Percentiles rank a stretch among this genome's conserved stretches.
Evolutionary conservation across 2,888 invertebrate genomes (phyloP).

Genomic region (Drosophila pullipes): DNA sequence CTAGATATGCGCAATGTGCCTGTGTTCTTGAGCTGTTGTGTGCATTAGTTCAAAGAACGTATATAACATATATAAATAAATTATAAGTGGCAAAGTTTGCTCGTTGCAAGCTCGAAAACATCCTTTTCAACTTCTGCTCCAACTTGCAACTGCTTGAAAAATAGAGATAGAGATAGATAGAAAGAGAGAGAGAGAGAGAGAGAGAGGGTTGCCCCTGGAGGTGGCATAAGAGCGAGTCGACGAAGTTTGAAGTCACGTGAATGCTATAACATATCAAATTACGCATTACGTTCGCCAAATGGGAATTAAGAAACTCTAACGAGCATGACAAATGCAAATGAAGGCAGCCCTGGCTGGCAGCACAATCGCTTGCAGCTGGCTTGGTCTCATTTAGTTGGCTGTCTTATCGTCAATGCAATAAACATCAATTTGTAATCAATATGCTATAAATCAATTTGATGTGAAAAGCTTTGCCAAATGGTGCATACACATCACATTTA

Average conservation of each 20-base stretch:
- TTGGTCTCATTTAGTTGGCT: slow-evolving; percentile 21
- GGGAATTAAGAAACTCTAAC: slow-evolving; percentile 70
- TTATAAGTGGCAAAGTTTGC: slow-evolving; percentile 56
- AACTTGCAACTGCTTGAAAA: slow-evolving; percentile 4
- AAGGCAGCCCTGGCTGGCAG: slow-evolving; percentile 12
- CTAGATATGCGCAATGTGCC: slow-evolving; percentile 41
- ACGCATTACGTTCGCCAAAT: slow-evolving; percentile 59
- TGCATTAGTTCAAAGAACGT: slow-evolving; percentile 50
- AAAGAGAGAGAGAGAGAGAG: neutral
- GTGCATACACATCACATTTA: slow-evolving; percentile 15
- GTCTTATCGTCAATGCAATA: slow-evolving; percentile 40
- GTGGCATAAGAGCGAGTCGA: slow-evolving; percentile 31
- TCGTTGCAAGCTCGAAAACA: slow-evolving; percentile 58
- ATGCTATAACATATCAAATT: slow-evolving; percentile 71
- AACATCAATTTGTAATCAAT: slow-evolving; percentile 50
- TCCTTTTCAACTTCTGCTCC: slow-evolving; percentile 41
- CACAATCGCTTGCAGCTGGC: slow-evolving; percentile 1
- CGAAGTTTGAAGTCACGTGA: slow-evolving; percentile 57
- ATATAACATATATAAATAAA: slow-evolving; percentile 29
- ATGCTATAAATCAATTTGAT: slow-evolving; percentile 14
- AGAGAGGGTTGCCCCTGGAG: slow-evolving; percentile 10
- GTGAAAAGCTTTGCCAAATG: slow-evolving; percentile 69
- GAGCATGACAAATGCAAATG: slow-evolving; percentile 77
- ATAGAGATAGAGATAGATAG: neutral
- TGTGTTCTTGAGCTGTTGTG: slow-evolving; percentile 13